These are phyloP conservation scores for human (Homo sapiens) DNA, from an alignment of 2,113 vertebrate genomes.

Conservation along the genomic window DNA sequence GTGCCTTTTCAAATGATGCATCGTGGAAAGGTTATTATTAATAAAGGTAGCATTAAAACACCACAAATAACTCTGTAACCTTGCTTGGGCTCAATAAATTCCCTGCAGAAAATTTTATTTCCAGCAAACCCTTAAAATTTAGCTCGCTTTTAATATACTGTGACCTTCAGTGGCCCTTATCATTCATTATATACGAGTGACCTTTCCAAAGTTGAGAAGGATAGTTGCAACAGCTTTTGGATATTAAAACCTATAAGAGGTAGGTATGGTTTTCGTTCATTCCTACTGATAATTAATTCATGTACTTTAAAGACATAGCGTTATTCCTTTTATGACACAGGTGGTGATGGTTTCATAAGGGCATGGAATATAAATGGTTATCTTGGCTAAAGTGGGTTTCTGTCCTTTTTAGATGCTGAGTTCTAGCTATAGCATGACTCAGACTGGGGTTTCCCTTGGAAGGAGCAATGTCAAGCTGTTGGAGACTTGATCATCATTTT, in stretches of 20 bases:
- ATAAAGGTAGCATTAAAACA: constrained; percentile 64
- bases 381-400: not conserved
- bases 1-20: not conserved
- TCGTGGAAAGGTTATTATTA: constrained; percentile 57
- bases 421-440: not conserved
- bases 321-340: not conserved
- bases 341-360: not conserved
- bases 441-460: not conserved
- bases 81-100: constrained; percentile 56
- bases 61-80: constrained; percentile 62
- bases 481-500: not conserved
- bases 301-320: not conserved
- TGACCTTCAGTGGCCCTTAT: constrained; percentile 53
- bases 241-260: constrained; percentile 11
- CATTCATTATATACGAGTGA: constrained; percentile 41
- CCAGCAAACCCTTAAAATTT: constrained; percentile 67
- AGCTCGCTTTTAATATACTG: constrained; percentile 60
- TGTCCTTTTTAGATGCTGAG: not conserved
- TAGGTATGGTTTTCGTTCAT: not conserved
- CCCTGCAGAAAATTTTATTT: constrained; percentile 63
- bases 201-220: constrained; percentile 58
- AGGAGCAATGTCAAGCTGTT: not conserved
- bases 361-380: not conserved
- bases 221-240: not conserved
- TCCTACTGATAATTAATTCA: constrained; percentile 17